Conservation (phyloP, 2,113 vertebrate genomes). For the Ptilonorhynchus violaceus region DNA sequence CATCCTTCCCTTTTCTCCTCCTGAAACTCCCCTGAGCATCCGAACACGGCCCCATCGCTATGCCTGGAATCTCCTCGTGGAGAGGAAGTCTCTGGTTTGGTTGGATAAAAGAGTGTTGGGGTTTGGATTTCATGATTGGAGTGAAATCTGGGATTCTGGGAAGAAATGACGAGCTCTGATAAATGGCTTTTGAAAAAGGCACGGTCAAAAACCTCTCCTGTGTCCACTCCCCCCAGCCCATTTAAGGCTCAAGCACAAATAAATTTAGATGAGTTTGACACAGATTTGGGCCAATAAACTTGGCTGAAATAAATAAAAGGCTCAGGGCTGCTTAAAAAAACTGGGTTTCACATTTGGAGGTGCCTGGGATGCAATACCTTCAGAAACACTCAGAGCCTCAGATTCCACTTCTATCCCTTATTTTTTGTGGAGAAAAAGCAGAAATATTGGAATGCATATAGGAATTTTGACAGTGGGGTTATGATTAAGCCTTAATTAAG, state of each 20-base stretch:
- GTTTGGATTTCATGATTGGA: neutral
- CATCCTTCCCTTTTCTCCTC: neutral
- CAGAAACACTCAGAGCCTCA: neutral
- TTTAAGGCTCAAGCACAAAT: neutral
- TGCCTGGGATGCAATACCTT: neutral
- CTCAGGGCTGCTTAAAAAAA: neutral
- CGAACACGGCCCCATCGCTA: neutral
- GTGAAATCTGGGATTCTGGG: neutral
- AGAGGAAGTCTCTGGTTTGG: neutral
- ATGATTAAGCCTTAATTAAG: neutral
- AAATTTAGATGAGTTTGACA: neutral
- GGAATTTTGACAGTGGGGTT: neutral
- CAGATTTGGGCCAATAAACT: neutral
- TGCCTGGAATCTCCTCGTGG: neutral
- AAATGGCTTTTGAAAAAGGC: neutral
- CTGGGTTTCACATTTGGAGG: neutral
- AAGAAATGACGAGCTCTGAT: neutral
- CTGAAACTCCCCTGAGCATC: neutral
- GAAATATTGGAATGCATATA: neutral
- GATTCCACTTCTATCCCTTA: neutral
- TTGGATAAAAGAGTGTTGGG: neutral
- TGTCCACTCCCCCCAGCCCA: neutral
- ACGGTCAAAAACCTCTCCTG: neutral
- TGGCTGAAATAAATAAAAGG: neutral
- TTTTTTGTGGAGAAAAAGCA: neutral